Base-by-base conservation (phyloP, 1,140 invertebrate genomes). In the Neodiprion lecontei region DNA sequence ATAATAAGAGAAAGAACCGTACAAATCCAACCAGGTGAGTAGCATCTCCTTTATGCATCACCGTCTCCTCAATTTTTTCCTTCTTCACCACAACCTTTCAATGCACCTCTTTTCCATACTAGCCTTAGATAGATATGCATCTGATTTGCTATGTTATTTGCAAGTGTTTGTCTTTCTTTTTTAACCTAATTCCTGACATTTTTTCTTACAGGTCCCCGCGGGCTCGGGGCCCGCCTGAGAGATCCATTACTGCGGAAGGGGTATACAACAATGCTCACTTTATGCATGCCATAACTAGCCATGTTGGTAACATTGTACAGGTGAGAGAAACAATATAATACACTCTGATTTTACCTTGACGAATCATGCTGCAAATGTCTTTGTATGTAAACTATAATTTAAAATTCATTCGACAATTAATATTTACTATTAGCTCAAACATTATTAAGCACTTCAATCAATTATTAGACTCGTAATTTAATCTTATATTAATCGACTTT, bases 251-350 rank as follows among this genome's bases (percentile, higher is more conserved):
- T 77, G 90, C 93, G 28, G 95, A 96, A 84, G 96, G 96, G 75
- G 92, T 97, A 48, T 97, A 97, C 85, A 94, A 92, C 79, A 97
- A 97, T 90, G 90, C 92, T 75, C 92, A 93, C 85, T 96, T 96
- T 86, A 96, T 96, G 93, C 94, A 96, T 89, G 92, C 94, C 23
- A 92, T 93, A 68, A 95, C 95, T 75, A 92, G 92, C 79, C 92
- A 96, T 83, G 93, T 97, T 72, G 96, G 96, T 76, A 95, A 95
- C 85, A 90, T 91, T 77, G 94, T 95, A 48, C 92, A 95, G 87
- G 92, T 91, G 85, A 75, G 17, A 78, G 1, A 21, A 68, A 12
- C 11, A 8, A 73, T 73, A 14, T 65, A 65, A 14, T 65, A 7
- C 9, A 9, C 9, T 70, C n/a, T 10, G 48, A 73, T 12, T 8